A percentile compares a stretch with the other conserved stretches of the same genome.
Conservation (phyloP, 2,797 vertebrate genomes). For the Silurus aristotelis region DNA sequence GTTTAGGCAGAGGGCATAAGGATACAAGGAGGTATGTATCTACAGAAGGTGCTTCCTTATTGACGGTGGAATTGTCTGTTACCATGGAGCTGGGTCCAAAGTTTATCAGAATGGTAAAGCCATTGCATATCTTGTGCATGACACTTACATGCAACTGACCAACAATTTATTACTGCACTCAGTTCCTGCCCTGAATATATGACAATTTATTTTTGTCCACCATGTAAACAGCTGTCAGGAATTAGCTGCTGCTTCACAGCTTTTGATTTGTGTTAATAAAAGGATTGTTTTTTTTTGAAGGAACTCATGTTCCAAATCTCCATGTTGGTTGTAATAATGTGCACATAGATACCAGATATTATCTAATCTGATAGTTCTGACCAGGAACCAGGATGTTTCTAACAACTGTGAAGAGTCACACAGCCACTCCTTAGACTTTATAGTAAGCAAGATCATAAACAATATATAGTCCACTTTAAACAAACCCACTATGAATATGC, state of each 20-base stretch:
- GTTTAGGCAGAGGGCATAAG: not conserved
- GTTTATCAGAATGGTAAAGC: constrained; percentile 48
- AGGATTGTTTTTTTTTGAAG: not conserved
- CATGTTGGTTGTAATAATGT: not conserved
- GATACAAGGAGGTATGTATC: constrained; percentile 7
- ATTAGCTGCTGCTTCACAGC: not conserved
- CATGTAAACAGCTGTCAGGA: not conserved
- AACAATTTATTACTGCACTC: constrained; percentile 14
- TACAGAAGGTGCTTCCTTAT: not conserved
- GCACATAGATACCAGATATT: not conserved
- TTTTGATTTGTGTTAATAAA: not conserved
- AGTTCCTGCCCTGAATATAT: not conserved
- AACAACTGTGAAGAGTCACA: not conserved
- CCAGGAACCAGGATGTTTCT: not conserved
- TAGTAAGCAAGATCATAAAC: not conserved
- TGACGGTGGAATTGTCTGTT: not conserved
- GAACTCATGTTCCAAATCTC: not conserved
- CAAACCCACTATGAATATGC: too few relatives aligned
- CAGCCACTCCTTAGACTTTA: constrained; percentile 8
- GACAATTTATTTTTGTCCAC: not conserved
- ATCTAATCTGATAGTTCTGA: not conserved
- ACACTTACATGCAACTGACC: constrained; percentile 3
- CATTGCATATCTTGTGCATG: constrained; percentile 16
- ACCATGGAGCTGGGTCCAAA: constrained; percentile 63
- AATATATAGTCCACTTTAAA: not conserved